Evolutionary conservation across 2,888 invertebrate species (phyloP).

Genomic region (Apodemia mormo): DNA sequence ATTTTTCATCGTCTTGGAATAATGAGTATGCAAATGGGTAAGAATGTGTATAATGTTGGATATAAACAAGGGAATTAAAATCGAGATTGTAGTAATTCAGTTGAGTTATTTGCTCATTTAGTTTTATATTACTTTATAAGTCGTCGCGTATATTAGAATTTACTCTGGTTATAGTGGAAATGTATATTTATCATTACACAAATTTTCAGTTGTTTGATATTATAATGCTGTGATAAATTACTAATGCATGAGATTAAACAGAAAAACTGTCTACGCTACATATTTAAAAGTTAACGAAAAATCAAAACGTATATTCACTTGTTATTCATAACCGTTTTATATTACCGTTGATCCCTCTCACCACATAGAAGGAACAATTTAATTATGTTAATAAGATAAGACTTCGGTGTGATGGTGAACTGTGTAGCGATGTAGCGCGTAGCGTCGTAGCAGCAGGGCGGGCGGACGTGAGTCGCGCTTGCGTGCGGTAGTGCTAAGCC

Average conservation of each 20-base stretch:
- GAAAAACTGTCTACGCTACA: neutral
- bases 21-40: too few relatives aligned
- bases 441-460: slow-evolving; percentile 47
- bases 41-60: too few relatives aligned
- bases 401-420: slow-evolving; percentile 40
- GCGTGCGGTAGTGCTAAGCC: slow-evolving; percentile 71
- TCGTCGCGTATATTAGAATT: too few relatives aligned
- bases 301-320: slow-evolving; percentile 6
- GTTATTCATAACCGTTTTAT: slow-evolving; percentile 16
- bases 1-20: too few relatives aligned
- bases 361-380: slow-evolving; percentile 18
- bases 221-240: neutral
- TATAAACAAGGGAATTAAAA: too few relatives aligned
- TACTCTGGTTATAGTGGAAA: too few relatives aligned
- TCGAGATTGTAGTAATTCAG: too few relatives aligned
- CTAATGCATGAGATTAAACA: neutral
- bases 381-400: slow-evolving; percentile 18
- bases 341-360: slow-evolving; percentile 9
- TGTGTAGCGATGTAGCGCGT: slow-evolving; percentile 56
- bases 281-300: neutral
- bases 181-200: too few relatives aligned
- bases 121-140: too few relatives aligned
- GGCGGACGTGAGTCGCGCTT: slow-evolving; percentile 41
- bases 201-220: neutral
- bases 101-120: too few relatives aligned